phyloP scores from a whole-genome alignment of 2,888 invertebrate genomes.

The Cancer borealis region DNA sequence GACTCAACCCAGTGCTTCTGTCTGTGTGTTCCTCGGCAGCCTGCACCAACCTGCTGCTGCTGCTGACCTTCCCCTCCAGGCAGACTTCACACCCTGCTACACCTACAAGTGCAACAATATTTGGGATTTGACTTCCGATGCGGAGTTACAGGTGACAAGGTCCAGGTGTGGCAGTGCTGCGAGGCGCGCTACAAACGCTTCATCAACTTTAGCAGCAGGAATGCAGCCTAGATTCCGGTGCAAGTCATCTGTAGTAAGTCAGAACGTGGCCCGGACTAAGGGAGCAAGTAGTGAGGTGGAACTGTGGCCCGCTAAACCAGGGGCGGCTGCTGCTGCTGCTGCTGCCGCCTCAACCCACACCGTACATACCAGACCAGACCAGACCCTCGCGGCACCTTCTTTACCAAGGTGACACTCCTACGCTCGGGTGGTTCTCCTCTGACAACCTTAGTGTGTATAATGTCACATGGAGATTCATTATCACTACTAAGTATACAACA shows the following conservation, averaged over 20 bases:
- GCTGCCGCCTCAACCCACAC: neutral
- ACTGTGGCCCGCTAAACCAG: no score
- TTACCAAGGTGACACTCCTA: neutral
- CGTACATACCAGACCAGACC: neutral
- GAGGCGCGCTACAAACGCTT: neutral
- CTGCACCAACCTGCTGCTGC: neutral
- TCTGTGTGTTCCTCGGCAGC: neutral
- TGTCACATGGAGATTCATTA: neutral
- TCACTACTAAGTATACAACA: no score
- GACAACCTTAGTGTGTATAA: no score
- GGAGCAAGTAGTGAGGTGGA: no score
- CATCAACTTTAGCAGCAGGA: slow-evolving; percentile 4
- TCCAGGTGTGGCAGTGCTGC: neutral
- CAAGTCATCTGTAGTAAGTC: no score
- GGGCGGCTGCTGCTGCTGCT: neutral
- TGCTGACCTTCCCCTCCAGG: neutral
- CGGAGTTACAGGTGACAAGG: no score
- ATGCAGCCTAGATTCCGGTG: neutral
- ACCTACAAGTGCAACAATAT: no score
- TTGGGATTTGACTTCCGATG: no score
- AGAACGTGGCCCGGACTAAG: no score
- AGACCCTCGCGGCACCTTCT: neutral
- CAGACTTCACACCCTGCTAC: neutral
- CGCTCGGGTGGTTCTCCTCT: no score
- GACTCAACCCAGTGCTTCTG: neutral